Evolutionary conservation across 2,113 vertebrate genomes (phyloP), one percentile per base, ranked within the genome.

Genomic region (Chloebia gouldiae): DNA sequence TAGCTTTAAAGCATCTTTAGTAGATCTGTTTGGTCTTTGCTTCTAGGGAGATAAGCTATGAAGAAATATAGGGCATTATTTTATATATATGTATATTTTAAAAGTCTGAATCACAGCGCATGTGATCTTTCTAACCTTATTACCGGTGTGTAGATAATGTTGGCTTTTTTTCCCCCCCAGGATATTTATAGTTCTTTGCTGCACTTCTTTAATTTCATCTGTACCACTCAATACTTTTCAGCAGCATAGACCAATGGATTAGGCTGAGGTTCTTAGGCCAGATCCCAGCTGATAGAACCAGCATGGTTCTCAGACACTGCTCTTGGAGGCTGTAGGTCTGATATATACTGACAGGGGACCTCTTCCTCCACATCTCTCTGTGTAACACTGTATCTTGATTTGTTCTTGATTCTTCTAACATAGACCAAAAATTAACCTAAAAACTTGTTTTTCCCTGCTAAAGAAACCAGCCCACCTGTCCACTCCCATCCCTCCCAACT

Each of bases 41-140:
- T 79, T 89, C 78, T 77, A 96, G 96, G 39, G 60, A 95, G 30
- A 91, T 94, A 68, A 96, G 56, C 89, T 97, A 95, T 10, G 22
- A 92, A 87, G 69, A 71, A 88, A 71, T 30, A 3, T 71, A 96
- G 90, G 76, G 95, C 64, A 76, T 95, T 90, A 92, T 92, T 77
- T 78, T 53, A 44, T 80, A 63, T 80, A 42, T 88, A 60, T 64
- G 15, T 93, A 25, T 89, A 44, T 91, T 76, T 93, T 0, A 65
- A 81, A 90, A 86, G 18, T 82, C 68, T 76, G 65, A 76, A 91
- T 47, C 57, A 73, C 35, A 60, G 81, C 54, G 40, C 89, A 84
- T 25, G 64, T 92, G 81, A 73, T 12, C 11, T 31, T 92, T 95
- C 49, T 90, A 82, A 78, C 73, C 50, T 80, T 95, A 25, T 92